Base-by-base conservation (phyloP, 2,888 invertebrate species). In the Dolichopus griseipennis region DNA sequence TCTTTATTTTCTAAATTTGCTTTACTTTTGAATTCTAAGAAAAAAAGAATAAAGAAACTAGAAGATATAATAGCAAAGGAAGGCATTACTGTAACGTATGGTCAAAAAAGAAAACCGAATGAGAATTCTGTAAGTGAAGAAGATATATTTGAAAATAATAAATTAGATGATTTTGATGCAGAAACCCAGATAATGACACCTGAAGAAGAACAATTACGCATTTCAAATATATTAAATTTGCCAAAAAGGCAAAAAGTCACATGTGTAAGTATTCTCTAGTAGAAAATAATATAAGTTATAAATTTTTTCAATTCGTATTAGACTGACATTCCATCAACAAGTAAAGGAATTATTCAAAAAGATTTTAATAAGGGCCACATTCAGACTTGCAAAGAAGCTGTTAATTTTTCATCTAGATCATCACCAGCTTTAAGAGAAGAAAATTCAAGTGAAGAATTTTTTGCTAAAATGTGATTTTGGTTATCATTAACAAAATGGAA, bases 21-120 rank as follows among this genome's bases (percentile, higher is more conserved):
- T 27, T 37, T 62, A 18, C 33, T 71, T 61, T 37, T 71, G 18
- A 71, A 71, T 61, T 62, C 69, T 1, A 71, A 71, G 63, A 71
- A 71, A 65, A 65, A 67, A 21, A 70, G 68, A 68, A 71, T 71
- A 52, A 52, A 18, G 18, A 52, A 52, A n/a, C 18, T 52, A 52
- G 18, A 52, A n/a, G 18, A 18, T 52, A 52, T 52, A 12, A 18
- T 52, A 52, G n/a, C 9, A 52, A 7, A 15, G 4, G 52, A 52
- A 6, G 52, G 52, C 6, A 52, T 52, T 18, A 1, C 18, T 52
- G 18, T 52, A 18, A 18, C 2, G 18, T 52, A 52, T 18, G 15
- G n/a, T 52, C 15, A 9, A 15, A 52, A 52, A 18, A 12, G 18
- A 52, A 52, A 52, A 52, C 6, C 1, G 2, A 52, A n/a, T 52